Evolutionary conservation across 2,113 vertebrate genomes (phyloP), one percentile per base, ranked within the genome.

Genomic region (Osmerus mordax): DNA sequence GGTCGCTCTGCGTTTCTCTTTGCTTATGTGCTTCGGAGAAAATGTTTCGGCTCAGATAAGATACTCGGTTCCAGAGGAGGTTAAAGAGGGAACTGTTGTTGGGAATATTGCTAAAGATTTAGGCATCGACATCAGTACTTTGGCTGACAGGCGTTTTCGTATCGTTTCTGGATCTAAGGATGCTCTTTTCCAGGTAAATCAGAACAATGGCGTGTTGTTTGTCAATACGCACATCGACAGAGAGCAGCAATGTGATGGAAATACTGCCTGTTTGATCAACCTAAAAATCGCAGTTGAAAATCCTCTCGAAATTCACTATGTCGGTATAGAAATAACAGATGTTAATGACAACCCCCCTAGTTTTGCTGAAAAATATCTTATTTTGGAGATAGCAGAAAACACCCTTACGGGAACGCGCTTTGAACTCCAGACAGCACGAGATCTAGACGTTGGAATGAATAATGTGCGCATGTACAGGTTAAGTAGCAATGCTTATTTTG

Each of bases 41-140:
- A 51, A 66, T 9, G 54, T 67, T 51, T 29, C 76, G 19, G 63
- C 76, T 52, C 72, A 78, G 54, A 11, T 76, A 54, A 74, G 63
- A 29, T 86, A 71, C 71, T 78, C 82, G 0, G 62, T 91, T 23
- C 32, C 77, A 5, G 90, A 91, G 47, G 90, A 91, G 79, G 73
- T 65, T 21, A 81, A 88, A 68, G 71, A 70, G 53, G 87, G 88
- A 29, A 77, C 77, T 60, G 58, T 83, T 76, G 89, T 94, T 73
- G 81, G 81, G 32, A 74, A 84, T 67, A 36, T 81, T 28, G 82
- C 82, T 4, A 85, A 67, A 13, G 89, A 90, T 65, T 55, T 90
- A 52, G 82, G 82, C 19, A 63, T 90, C 19, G 78, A 68, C 32
- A 53, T 78, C 52, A 62, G 32, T 3, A 65, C 82, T 60, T 82